Evolutionary conservation across 2,888 invertebrate genomes (phyloP).

Genomic region (Patella caerulea): DNA sequence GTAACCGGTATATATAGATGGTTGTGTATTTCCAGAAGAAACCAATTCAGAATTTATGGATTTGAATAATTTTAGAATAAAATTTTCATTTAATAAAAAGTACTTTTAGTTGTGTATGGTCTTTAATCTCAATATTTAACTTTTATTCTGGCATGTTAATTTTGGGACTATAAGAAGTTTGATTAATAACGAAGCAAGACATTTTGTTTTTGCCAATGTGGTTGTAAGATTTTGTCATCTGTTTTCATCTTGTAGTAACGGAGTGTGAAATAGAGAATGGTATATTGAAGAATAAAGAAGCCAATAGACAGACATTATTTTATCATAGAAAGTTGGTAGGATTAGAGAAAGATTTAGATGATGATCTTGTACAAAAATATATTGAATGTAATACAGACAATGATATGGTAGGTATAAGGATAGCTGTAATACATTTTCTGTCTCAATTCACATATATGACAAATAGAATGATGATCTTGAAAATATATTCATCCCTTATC

Average conservation of each 20-base stretch:
- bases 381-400: conserved; percentile 47
- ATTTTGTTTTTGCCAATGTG: background rate
- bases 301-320: conserved; percentile 44
- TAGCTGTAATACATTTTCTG: too few relatives aligned
- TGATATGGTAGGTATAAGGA: too few relatives aligned
- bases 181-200: background rate
- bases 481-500: too few relatives aligned
- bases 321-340: conserved; percentile 51
- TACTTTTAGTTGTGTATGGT: too few relatives aligned
- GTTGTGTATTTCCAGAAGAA: too few relatives aligned
- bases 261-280: conserved; percentile 62
- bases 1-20: too few relatives aligned
- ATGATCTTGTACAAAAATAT: conserved; percentile 45
- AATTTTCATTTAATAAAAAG: too few relatives aligned
- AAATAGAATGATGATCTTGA: too few relatives aligned
- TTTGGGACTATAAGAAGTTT: background rate
- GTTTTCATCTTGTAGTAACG: conserved; percentile 53
- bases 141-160: background rate
- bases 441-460: too few relatives aligned
- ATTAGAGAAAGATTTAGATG: conserved; percentile 35
- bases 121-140: too few relatives aligned
- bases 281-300: conserved; percentile 47
- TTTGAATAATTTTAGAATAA: too few relatives aligned
- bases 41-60: too few relatives aligned
- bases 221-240: background rate